phyloP scores from a whole-genome alignment of 2,888 invertebrate genomes.

The Trissonchulus latispiculum region DNA sequence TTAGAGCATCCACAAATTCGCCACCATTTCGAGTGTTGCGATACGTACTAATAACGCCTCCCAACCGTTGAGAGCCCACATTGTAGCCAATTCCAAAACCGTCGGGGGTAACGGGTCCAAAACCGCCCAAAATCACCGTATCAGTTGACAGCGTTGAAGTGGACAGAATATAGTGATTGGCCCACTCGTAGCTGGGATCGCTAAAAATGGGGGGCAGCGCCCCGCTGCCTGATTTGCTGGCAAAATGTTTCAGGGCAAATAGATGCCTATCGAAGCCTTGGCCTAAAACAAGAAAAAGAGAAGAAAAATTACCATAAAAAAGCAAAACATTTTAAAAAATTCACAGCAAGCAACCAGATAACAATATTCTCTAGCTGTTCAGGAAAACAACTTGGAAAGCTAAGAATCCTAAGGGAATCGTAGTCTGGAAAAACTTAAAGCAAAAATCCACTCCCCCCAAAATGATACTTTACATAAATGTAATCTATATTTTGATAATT shows the following conservation, averaged over 20 bases:
- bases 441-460: too few relatives aligned
- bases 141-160: constrained; percentile 85
- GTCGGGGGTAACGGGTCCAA: constrained; percentile 79
- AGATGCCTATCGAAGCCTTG: constrained; percentile 94
- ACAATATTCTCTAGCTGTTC: too few relatives aligned
- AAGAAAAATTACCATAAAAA: too few relatives aligned
- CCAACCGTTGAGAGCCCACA: constrained; percentile 68
- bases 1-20: constrained; percentile 61
- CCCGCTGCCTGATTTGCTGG: background rate
- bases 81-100: constrained; percentile 87
- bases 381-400: too few relatives aligned
- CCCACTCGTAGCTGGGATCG: constrained; percentile 63
- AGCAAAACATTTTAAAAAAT: too few relatives aligned
- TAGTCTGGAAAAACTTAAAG: too few relatives aligned
- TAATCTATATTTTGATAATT: too few relatives aligned
- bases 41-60: constrained; percentile 72
- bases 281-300: too few relatives aligned
- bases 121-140: constrained; percentile 74
- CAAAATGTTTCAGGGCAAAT: constrained; percentile 60
- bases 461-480: too few relatives aligned
- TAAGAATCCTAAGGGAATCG: too few relatives aligned
- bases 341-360: too few relatives aligned
- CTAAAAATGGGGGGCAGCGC: constrained; percentile 58
- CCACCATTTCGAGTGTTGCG: constrained; percentile 59
- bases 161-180: constrained; percentile 82